Evolutionary conservation across 2,888 invertebrate species (phyloP).

Genomic region (Megamerina dolium): DNA sequence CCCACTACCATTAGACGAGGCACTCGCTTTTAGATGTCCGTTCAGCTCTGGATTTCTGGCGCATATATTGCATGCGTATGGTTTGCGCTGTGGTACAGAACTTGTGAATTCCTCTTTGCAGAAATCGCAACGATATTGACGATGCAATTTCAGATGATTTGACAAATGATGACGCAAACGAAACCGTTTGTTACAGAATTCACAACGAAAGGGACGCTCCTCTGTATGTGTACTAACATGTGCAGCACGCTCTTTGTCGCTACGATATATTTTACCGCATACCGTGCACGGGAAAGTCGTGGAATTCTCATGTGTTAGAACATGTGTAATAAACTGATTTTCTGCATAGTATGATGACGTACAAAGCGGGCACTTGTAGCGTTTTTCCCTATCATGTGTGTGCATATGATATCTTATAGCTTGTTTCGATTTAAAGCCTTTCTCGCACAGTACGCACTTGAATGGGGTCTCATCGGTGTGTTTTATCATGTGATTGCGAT

Average conservation of each 20-base stretch:
- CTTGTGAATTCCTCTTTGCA: slow-evolving; percentile 31
- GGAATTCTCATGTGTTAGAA: slow-evolving; percentile 28
- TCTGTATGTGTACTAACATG: slow-evolving; percentile 52
- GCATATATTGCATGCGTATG: slow-evolving; percentile 28
- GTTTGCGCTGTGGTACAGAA: slow-evolving; percentile 29
- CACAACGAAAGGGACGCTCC: slow-evolving; percentile 51
- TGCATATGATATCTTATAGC: slow-evolving; percentile 34
- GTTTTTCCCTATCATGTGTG: slow-evolving; percentile 30
- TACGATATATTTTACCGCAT: slow-evolving; percentile 27
- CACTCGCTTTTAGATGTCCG: background rate
- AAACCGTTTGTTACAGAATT: slow-evolving; percentile 33
- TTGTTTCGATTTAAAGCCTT: slow-evolving; percentile 33
- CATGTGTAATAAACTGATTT: slow-evolving; percentile 29
- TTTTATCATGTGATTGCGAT: slow-evolving; percentile 34
- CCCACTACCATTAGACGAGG: background rate
- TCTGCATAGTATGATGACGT: slow-evolving; percentile 46
- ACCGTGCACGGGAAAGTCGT: slow-evolving; percentile 31
- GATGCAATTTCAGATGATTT: slow-evolving; percentile 32
- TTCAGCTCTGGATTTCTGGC: slow-evolving; percentile 17
- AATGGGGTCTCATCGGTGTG: slow-evolving; percentile 33
- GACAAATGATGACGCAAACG: slow-evolving; percentile 32
- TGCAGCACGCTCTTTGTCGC: slow-evolving; percentile 28
- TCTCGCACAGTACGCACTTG: slow-evolving; percentile 29
- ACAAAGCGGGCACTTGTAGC: slow-evolving; percentile 47
- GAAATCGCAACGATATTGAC: slow-evolving; percentile 31